phyloP scores from a whole-genome alignment of 1,140 invertebrate genomes.

The Calycopis cecrops region DNA sequence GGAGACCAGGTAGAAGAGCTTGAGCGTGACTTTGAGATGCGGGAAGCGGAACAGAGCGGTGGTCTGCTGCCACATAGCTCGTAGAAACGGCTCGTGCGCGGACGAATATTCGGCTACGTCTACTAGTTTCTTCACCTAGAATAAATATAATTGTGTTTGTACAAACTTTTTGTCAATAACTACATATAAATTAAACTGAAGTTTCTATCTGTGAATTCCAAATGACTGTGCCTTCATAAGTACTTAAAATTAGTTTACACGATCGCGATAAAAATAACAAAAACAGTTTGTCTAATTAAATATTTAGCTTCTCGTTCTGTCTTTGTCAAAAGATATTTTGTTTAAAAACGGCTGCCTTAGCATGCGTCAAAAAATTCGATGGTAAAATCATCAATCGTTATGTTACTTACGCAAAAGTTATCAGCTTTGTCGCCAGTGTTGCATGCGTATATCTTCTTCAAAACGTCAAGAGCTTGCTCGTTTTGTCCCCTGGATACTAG shows the following conservation, averaged over 20 bases:
- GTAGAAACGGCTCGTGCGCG: constrained; percentile 39
- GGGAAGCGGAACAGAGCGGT: constrained; percentile 48
- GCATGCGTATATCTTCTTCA: constrained; percentile 74
- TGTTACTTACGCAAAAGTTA: constrained; percentile 49
- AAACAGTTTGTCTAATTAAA: too few relatives aligned
- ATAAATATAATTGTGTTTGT: too few relatives aligned
- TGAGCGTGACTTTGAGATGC: constrained; percentile 47
- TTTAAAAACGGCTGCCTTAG: not conserved
- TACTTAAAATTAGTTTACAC: not conserved
- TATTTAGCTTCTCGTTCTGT: too few relatives aligned
- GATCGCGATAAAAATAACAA: too few relatives aligned
- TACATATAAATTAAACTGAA: too few relatives aligned
- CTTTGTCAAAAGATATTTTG: too few relatives aligned
- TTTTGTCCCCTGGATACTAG: constrained; percentile 75
- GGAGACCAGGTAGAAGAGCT: constrained; percentile 56
- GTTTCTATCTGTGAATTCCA: not conserved
- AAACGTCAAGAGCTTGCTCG: constrained; percentile 74
- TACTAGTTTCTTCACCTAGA: constrained; percentile 46
- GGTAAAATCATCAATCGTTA: not conserved
- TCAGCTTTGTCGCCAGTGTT: constrained; percentile 71
- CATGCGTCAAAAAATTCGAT: not conserved
- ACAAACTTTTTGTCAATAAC: too few relatives aligned
- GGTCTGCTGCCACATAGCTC: constrained; percentile 55
- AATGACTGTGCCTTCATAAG: not conserved
- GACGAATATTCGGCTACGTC: constrained; percentile 35